Evolutionary conservation across 2,113 vertebrate genomes (phyloP).

Genomic region (Corydoras maculifer): DNA sequence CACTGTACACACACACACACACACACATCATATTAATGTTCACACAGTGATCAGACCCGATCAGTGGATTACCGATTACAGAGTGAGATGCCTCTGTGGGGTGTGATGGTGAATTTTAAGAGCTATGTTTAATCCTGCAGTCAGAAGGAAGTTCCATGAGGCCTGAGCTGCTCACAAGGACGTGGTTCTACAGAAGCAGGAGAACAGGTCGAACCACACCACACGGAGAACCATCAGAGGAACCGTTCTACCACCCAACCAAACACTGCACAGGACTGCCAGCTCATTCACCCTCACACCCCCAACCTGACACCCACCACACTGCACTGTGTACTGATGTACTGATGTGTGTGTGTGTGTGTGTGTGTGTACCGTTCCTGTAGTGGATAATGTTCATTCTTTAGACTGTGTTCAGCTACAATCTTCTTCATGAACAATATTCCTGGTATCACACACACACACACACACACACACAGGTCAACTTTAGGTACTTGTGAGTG

Average conservation of each 20-base stretch:
- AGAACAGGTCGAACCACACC: neutral
- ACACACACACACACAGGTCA: conserved; percentile 1
- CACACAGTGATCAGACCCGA: no score
- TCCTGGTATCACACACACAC: conserved; percentile 57
- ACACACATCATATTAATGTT: neutral
- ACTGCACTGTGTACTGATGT: neutral
- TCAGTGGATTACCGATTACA: no score
- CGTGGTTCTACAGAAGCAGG: neutral
- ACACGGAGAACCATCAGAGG: neutral
- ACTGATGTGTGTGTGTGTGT: conserved; percentile 16
- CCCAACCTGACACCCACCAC: no score
- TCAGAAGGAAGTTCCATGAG: neutral
- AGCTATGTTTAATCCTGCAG: no score
- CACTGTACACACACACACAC: conserved; percentile 58
- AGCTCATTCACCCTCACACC: no score
- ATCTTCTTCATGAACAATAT: conserved; percentile 78
- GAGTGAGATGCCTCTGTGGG: no score
- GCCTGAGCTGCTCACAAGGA: neutral
- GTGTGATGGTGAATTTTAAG: no score
- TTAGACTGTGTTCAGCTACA: conserved; percentile 78
- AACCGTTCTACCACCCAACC: no score
- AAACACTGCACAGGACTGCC: neutral
- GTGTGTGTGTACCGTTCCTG: conserved; percentile 76
- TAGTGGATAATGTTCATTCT: conserved; percentile 66
- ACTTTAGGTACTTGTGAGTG: neutral